Evolutionary conservation across 1,140 invertebrate genomes (phyloP).

Genomic region (Parasteatoda tepidariorum): DNA sequence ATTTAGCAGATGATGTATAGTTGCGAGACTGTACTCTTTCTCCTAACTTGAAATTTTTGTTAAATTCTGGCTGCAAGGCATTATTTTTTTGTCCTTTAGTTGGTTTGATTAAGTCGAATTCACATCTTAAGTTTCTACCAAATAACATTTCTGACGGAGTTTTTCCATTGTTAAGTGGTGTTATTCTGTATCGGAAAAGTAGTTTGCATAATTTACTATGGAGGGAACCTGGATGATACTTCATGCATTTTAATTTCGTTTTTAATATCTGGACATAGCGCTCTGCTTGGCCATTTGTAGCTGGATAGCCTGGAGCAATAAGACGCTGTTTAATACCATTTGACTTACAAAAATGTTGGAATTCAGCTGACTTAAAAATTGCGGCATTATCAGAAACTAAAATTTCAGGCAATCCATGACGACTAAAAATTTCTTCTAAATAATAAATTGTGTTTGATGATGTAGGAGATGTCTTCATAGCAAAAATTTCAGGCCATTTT

Average conservation of each 20-base stretch:
- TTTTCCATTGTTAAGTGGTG: neutral
- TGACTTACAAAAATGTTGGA: neutral
- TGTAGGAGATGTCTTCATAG: neutral
- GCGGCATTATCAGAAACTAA: conserved; percentile 1
- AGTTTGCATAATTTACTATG: neutral
- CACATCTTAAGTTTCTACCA: no score
- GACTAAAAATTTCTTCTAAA: neutral
- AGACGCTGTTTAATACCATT: conserved; percentile 3
- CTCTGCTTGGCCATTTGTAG: neutral
- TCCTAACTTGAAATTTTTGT: no score
- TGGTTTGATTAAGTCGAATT: no score
- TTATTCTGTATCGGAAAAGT: neutral
- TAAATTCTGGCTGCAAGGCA: no score
- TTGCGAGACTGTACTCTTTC: no score
- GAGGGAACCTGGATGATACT: neutral
- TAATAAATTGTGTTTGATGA: neutral
- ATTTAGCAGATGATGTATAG: no score
- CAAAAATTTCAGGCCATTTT: conserved; percentile 6
- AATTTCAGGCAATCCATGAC: conserved; percentile 3
- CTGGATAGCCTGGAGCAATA: neutral
- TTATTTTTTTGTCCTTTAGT: no score
- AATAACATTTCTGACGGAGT: conserved; percentile 4
- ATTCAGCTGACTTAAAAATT: neutral
- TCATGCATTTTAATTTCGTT: neutral
- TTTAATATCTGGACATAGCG: neutral